Percentiles rank a stretch among this genome's conserved stretches.
phyloP scores from a whole-genome alignment of 2,888 invertebrate genomes.

The Mechanitis mazaeus region DNA sequence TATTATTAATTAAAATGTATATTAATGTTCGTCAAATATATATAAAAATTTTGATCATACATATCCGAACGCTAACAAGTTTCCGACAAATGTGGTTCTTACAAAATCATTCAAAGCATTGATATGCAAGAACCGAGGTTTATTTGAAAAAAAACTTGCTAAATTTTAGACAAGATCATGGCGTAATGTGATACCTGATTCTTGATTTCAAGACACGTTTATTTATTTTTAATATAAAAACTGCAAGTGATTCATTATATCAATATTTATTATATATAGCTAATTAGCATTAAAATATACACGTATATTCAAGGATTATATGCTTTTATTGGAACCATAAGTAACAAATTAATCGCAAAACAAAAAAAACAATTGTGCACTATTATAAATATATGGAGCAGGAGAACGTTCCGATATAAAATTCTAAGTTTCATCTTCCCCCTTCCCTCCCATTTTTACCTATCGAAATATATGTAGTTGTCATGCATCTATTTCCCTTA shows the following conservation, averaged over 20 bases:
- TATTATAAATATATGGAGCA: too few species aligned
- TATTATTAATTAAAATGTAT: too few species aligned
- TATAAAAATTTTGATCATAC: conserved; percentile 5
- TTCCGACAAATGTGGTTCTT: conserved; percentile 22
- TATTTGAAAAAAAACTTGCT: conserved; percentile 26
- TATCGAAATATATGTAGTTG: too few species aligned
- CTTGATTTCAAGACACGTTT: conserved; percentile 5
- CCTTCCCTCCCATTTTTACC: too few species aligned
- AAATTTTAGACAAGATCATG: conserved; percentile 19
- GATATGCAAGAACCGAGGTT: conserved; percentile 19
- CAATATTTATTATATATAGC: not conserved
- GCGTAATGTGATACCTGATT: conserved; percentile 12
- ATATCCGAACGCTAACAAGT: conserved; percentile 9
- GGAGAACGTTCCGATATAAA: too few species aligned
- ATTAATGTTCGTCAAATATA: not conserved
- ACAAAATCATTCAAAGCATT: conserved; percentile 20
- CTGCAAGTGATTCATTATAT: not conserved
- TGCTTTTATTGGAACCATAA: too few species aligned
- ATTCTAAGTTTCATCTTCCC: too few species aligned
- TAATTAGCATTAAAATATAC: too few species aligned
- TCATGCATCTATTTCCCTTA: too few species aligned
- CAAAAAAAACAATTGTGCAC: too few species aligned
- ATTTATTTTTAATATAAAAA: not conserved
- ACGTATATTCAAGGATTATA: too few species aligned
- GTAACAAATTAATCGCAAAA: too few species aligned